Evolutionary conservation across 2,797 vertebrate species (phyloP).

Genomic region (Arnoldichthys spilopterus): DNA sequence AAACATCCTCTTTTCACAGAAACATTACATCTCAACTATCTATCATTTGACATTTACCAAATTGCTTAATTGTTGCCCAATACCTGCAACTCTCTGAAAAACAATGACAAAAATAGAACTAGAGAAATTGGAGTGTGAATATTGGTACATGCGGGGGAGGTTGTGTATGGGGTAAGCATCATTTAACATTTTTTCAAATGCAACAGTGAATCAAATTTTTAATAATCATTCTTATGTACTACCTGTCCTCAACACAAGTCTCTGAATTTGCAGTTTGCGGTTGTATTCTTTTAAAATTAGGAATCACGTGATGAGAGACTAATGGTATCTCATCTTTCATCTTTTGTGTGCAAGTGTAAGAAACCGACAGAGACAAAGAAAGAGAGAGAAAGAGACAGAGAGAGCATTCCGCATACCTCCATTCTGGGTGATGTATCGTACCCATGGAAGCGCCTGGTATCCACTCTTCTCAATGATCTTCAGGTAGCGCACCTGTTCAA

Average conservation of each 20-base stretch:
- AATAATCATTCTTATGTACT: neutral
- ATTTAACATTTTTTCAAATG: too few relatives aligned
- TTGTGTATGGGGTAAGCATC: conserved; percentile 20
- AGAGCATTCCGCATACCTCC: conserved; percentile 78
- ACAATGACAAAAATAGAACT: conserved; percentile 45
- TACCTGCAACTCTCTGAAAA: conserved; percentile 58
- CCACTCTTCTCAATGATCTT: conserved; percentile 99
- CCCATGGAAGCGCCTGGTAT: conserved; percentile 95
- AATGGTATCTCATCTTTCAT: neutral
- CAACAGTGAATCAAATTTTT: neutral
- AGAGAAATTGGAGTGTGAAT: conserved; percentile 47
- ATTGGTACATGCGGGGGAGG: neutral
- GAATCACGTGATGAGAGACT: neutral
- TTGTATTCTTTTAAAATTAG: neutral
- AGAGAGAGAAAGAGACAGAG: neutral
- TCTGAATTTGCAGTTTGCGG: neutral
- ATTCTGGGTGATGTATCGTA: conserved; percentile 95
- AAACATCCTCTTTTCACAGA: conserved; percentile 73
- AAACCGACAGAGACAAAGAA: neutral
- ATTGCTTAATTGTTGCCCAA: conserved; percentile 81
- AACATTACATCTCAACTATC: conserved; percentile 62
- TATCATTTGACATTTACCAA: conserved; percentile 69
- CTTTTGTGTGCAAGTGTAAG: neutral
- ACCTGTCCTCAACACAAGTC: neutral
- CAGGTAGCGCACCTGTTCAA: conserved; percentile 88